These are phyloP conservation scores for Matsumurasca onukii DNA, from an alignment of 1,140 invertebrate species.

Conservation along the genomic window DNA sequence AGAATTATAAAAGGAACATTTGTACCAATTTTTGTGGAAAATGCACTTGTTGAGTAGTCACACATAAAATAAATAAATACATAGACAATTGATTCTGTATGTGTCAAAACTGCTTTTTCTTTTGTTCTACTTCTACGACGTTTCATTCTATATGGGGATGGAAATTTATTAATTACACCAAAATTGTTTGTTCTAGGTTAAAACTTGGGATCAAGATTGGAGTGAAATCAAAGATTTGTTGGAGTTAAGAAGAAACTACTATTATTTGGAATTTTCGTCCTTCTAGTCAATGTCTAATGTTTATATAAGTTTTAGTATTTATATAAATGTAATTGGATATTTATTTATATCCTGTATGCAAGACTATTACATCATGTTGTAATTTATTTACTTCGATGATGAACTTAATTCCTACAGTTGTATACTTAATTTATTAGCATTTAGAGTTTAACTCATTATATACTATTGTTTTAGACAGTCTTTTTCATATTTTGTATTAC, in stretches of 20 bases:
- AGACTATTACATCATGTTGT: neutral
- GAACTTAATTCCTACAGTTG: conserved; percentile 7
- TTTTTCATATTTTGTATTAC: conserved; percentile 16
- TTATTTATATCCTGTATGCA: neutral
- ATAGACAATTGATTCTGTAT: no score
- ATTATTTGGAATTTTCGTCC: conserved; percentile 12
- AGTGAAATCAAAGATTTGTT: neutral
- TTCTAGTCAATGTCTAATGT: conserved; percentile 12
- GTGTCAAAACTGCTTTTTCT: no score
- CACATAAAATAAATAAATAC: no score
- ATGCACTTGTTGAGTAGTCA: no score
- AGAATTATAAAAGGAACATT: no score
- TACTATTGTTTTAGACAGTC: no score
- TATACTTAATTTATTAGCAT: neutral
- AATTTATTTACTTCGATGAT: neutral
- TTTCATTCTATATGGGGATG: no score
- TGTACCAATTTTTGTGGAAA: no score
- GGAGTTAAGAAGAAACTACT: conserved; percentile 7
- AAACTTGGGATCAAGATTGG: neutral
- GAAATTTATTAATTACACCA: no score
- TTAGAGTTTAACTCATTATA: no score
- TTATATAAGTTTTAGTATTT: conserved; percentile 24
- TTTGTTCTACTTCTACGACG: no score
- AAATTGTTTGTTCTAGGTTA: conserved; percentile 19
- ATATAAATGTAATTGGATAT: conserved; percentile 16